These are phyloP conservation scores for Calcarius lapponicus DNA, from an alignment of 2,797 vertebrate genomes.

Conservation along the genomic window DNA sequence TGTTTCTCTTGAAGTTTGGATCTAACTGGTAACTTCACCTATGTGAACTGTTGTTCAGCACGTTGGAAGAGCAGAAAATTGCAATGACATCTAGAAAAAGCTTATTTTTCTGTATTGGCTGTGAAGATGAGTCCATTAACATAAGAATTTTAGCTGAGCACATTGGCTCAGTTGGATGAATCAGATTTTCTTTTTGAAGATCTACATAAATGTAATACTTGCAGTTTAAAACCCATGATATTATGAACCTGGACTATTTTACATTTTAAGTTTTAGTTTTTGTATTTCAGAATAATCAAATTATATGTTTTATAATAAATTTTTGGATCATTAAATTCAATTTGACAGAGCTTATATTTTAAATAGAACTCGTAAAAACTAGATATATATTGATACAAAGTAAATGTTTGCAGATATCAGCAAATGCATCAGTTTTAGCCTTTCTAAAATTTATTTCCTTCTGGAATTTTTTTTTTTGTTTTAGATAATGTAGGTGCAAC, in stretches of 20 bases:
- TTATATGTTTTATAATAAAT: background rate
- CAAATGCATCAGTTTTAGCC: background rate
- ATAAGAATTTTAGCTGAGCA: background rate
- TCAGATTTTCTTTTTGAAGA: background rate
- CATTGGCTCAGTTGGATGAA: background rate
- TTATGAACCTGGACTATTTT: background rate
- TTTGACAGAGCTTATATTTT: background rate
- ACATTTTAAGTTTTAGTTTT: background rate
- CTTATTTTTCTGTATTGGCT: background rate
- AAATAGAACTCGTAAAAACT: background rate
- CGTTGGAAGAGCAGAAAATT: background rate
- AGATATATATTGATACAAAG: background rate
- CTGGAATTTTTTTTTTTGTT: background rate
- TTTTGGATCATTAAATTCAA: background rate
- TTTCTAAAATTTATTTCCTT: background rate
- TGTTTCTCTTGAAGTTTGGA: background rate
- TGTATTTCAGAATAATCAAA: background rate
- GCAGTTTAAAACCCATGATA: background rate
- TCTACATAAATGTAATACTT: background rate
- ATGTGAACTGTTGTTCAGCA: background rate
- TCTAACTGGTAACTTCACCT: background rate
- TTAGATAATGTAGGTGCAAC: background rate
- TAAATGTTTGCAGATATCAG: background rate
- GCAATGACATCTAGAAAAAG: background rate
- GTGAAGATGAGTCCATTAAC: background rate